Evolutionary conservation across 2,888 invertebrate genomes (phyloP).

Genomic region (Drosophila koepferae): DNA sequence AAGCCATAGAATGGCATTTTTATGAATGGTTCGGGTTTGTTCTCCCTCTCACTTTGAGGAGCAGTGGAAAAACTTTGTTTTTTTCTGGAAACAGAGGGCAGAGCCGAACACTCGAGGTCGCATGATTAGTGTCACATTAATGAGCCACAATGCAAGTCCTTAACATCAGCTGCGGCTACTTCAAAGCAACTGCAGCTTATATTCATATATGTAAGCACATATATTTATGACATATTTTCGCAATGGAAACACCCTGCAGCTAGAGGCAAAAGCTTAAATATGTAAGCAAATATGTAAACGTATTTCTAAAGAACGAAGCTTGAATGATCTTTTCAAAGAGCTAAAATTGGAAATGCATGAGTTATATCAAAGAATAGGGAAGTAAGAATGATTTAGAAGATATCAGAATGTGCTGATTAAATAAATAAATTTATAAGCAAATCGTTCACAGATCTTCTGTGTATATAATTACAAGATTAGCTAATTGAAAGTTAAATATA

Average conservation of each 20-base stretch:
- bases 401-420: neutral
- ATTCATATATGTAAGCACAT: neutral
- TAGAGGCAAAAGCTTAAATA: constrained; percentile 5
- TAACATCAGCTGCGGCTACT: constrained; percentile 33
- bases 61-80: constrained; percentile 40
- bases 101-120: constrained; percentile 71
- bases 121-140: constrained; percentile 74
- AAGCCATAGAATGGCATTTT: constrained; percentile 76
- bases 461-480: neutral
- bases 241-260: constrained; percentile 23
- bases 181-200: constrained; percentile 44
- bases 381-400: neutral
- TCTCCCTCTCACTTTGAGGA: constrained; percentile 28
- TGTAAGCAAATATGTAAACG: neutral
- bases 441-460: neutral
- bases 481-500: neutral
- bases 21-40: constrained; percentile 66
- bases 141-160: constrained; percentile 33
- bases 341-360: neutral
- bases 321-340: neutral
- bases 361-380: neutral
- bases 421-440: neutral
- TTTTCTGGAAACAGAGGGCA: constrained; percentile 43
- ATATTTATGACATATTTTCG: constrained; percentile 49
- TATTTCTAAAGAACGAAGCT: constrained; percentile 1